Base-by-base conservation (phyloP, 1,140 invertebrate genomes). In the Ostrea edulis region DNA sequence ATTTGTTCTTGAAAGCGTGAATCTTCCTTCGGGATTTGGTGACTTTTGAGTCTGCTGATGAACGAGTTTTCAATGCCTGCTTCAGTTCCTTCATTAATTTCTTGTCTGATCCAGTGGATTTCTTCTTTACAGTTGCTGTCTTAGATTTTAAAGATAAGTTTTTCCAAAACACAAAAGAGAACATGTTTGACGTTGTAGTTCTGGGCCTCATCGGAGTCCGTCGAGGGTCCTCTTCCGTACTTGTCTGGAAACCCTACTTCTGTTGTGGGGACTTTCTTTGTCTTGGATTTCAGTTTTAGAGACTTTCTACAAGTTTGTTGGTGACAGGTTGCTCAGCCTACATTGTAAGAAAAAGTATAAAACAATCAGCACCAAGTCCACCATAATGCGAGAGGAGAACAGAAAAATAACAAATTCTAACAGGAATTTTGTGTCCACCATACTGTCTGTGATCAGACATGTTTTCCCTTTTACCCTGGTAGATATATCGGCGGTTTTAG, bases 381-480 rank as follows among this genome's bases (percentile, higher is more conserved):
- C 84, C 8, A 82, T 62, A 71, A 89, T 86, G 53, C 87, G 89
- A 35, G 83, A 71, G 0, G 86, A 55, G 8, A 89, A 55, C 44
- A 89, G 54, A 52, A 89, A 89, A 17, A 85, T 29, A 44, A 87
- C 83, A 83, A 86, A 87, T 22, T 83, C 65, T 12, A 89, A 65
- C 11, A 86, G 89, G 58, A 82, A 89, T 12, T 85, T 87, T 0
- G 86, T 86, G 8, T 25, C 14, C n/a, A 68, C 51, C 83, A 82
- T 83, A 25, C 22, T 54, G 53, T 87, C 86, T 25, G 85, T 68
- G 9, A 89, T 87, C 25, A 87, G 17, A 71, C 89, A 89, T 4
- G 89, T 89, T 51, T 87, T 87, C 12, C 89, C 89, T 35, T 55
- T 53, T 14, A n/a, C n/a, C n/a, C n/a, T n/a, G n/a, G n/a, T n/a